These are phyloP conservation scores for Glyptemys insculpta DNA, from an alignment of 2,797 vertebrate species.

Conservation along the genomic window DNA sequence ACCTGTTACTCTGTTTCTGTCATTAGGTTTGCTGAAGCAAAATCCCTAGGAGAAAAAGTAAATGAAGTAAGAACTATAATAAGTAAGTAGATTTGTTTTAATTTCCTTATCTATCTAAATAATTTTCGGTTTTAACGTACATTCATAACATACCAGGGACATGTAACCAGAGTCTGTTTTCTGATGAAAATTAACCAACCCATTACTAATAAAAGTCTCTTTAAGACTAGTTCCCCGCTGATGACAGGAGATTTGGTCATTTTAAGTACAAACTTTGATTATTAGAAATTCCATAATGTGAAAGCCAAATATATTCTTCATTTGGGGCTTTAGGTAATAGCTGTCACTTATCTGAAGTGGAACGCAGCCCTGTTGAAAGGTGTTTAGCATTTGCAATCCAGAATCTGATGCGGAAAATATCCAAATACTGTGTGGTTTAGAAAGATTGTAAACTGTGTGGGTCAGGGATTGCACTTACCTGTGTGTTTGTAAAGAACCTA, in stretches of 20 bases:
- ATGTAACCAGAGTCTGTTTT: not conserved
- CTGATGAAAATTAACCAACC: not conserved
- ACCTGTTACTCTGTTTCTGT: slow-evolving; percentile 2
- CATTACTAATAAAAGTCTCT: not conserved
- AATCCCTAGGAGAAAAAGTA: slow-evolving; percentile 87
- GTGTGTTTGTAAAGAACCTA: not conserved
- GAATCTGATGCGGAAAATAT: not conserved
- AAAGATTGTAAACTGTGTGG: not conserved
- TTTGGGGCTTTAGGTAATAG: not conserved
- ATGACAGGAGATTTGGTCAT: not conserved
- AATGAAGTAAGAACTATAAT: slow-evolving; percentile 87
- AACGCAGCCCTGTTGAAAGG: not conserved
- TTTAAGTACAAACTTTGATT: not conserved
- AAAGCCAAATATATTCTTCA: not conserved
- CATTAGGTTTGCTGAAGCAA: slow-evolving; percentile 91
- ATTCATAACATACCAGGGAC: not conserved
- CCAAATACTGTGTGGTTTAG: accelerated
- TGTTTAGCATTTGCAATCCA: not conserved
- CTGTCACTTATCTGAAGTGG: not conserved
- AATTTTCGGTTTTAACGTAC: not conserved
- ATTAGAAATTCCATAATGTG: not conserved
- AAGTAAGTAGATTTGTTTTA: slow-evolving; percentile 86
- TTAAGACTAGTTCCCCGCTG: not conserved
- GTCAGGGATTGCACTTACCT: not conserved
- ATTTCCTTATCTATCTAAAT: slow-evolving; percentile 6